Conservation (phyloP, 2,113 vertebrate genomes). For the Austrofundulus limnaeus region DNA sequence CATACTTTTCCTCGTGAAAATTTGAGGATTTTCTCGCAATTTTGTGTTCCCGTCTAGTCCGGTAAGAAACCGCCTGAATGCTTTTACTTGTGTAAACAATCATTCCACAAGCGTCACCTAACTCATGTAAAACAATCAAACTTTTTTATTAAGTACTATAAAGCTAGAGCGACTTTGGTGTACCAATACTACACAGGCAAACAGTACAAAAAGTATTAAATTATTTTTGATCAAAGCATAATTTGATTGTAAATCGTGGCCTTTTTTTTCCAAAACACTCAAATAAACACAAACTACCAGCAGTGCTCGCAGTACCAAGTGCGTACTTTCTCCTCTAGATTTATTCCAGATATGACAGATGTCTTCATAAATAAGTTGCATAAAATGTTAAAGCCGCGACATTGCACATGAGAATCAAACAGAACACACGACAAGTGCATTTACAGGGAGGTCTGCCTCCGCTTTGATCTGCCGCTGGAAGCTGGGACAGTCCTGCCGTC, state of each 20-base stretch:
- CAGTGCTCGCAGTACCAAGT: constrained; percentile 90
- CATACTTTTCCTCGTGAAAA: too few relatives aligned
- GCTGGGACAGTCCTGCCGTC: constrained; percentile 67
- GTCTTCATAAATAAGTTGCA: constrained; percentile 99
- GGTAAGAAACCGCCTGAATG: not conserved
- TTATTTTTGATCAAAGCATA: constrained; percentile 54
- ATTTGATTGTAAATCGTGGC: constrained; percentile 68
- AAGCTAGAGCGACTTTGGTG: constrained; percentile 79
- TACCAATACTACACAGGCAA: constrained; percentile 70
- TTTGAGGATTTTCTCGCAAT: not conserved
- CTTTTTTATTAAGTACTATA: constrained; percentile 61
- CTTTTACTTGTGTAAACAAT: constrained; percentile 73
- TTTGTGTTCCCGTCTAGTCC: too few relatives aligned
- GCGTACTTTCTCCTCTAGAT: constrained; percentile 90
- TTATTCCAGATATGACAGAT: constrained; percentile 99
- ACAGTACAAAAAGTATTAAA: constrained; percentile 69
- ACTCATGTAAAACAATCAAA: constrained; percentile 46
- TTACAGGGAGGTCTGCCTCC: constrained; percentile 83
- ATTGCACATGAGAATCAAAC: constrained; percentile 98
- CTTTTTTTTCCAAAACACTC: constrained; percentile 72
- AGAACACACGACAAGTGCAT: constrained; percentile 90
- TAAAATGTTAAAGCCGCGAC: constrained; percentile 99
- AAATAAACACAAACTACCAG: constrained; percentile 85
- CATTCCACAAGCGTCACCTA: constrained; percentile 53
- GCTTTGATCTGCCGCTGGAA: too few relatives aligned